Evolutionary conservation across 2,888 invertebrate genomes (phyloP), one percentile per base, ranked within the genome.

Genomic region (Lamproptera curius): DNA sequence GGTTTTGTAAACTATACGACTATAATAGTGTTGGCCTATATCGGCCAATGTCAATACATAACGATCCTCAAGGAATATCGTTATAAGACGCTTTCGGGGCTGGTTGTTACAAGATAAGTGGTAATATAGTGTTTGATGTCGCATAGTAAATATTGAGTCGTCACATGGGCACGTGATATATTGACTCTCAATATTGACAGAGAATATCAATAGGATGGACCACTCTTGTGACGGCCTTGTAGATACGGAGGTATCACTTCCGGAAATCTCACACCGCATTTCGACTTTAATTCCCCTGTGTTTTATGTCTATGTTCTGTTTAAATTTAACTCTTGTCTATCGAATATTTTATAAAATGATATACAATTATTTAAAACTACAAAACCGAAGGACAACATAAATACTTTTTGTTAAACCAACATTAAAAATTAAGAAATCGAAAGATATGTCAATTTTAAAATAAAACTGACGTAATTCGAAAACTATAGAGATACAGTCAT

Each of bases 111-210:
- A 67, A 82, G 84, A 85, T 85, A 86, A 84, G 78, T 82, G 80
- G 82, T 84, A 77, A 85, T 85, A 83, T 82, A 80, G 71, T 84
- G 73, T 81, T 83, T 81, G 80, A 77, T 76, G 73, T 77, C 63
- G 70, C 64, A 70, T 68, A 63, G 83, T 81, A 76, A 87, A 87
- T 87, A 87, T 87, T 85, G 75, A 68, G 59, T 62, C 67, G 67
- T 76, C 77, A 65, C 77, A 71, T 75, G 67, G 80, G 70, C 74
- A 77, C 79, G 84, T 80, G 84, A 82, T 80, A 79, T 87, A 77
- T 87, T 85, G 77, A 79, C 80, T 72, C 67, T 64, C 65, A 73
- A 79, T 86, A 79, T 86, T 86, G 74, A 82, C 82, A 52, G 62
- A 67, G 73, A 73, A 73, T 80, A 82, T 86, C 80, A 78, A 82